phyloP scores from a whole-genome alignment of 2,113 vertebrate genomes.

The Rhinoptilus africanus region DNA sequence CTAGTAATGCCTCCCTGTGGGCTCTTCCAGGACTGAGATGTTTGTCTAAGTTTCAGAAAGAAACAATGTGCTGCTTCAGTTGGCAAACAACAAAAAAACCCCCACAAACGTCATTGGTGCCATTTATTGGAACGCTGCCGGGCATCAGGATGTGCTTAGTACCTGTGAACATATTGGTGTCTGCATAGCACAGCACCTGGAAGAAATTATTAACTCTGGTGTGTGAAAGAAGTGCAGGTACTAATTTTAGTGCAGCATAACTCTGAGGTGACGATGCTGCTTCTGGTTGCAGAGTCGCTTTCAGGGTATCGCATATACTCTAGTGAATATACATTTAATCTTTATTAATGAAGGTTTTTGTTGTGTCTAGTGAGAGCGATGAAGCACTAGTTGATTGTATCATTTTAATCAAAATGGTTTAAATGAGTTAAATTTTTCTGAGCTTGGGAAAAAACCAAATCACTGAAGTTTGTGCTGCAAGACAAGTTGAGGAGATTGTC shows the following conservation, averaged over 20 bases:
- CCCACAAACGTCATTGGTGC: not conserved
- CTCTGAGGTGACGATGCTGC: not conserved
- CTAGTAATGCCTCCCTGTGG: not conserved
- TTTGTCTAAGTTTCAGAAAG: not conserved
- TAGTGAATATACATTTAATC: not conserved
- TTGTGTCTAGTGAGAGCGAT: not conserved
- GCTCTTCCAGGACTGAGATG: not conserved
- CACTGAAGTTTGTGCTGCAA: not conserved
- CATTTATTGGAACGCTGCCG: fast-evolving
- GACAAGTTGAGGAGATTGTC: not conserved
- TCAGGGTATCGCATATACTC: not conserved
- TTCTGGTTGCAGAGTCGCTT: not conserved
- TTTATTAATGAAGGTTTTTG: not conserved
- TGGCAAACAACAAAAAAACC: not conserved
- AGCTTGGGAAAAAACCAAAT: not conserved
- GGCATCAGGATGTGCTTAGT: not conserved
- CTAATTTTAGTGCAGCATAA: not conserved
- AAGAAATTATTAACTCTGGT: not conserved
- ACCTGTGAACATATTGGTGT: not conserved
- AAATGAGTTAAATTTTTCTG: not conserved
- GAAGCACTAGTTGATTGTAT: not conserved
- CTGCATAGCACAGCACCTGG: not conserved
- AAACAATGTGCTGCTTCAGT: not conserved
- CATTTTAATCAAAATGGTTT: not conserved
- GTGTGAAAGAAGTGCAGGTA: not conserved